Base-by-base conservation (phyloP, 2,113 vertebrate genomes). In the Ailuropoda melanoleuca region DNA sequence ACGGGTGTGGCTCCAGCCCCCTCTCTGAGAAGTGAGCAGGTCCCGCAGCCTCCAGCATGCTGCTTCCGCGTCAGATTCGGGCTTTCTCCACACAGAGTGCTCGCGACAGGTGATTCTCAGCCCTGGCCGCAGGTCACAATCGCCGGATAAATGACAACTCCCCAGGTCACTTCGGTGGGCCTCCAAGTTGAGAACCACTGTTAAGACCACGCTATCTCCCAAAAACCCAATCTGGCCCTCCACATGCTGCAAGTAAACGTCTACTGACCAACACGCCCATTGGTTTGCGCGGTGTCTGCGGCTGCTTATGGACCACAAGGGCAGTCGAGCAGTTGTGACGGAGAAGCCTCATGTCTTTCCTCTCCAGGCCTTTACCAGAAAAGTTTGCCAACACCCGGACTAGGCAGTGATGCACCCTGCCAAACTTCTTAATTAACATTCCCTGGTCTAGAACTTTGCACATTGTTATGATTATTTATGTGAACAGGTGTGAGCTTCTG, bases 271-370 rank as follows among this genome's bases (percentile, higher is more conserved):
- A 3, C 55, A 31, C 6, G 0, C 23, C 64, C 50, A 0, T 39
- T 15, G 39, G 10, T 84, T 83, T 43, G 10, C 12, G 0, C 34
- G 4, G 24, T 12, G 24, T 58, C 64, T 68, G 29, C 0, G 0
- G 34, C 74, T 43, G 56, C 66, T 46, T 37, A 31, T 13, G 8
- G 4, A 7, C 62, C 0, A 0, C 4, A 18, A 37, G 70, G 80
- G 46, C 70, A 21, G 58, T 2, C 18, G 62, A 64, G 74, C 55
- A 7, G 50, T 11, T 18, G 29, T 21, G 88, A 39, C 78, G 74
- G 66, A 88, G 60, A 19, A 55, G 66, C 64, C 66, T 87, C 68
- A 3, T 10, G 7, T 21, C 18, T 62, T 92, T 94, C n/a, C 68
- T 43, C 0, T 46, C 34, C 5, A 58, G 84, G 34, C 3, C 70